Conservation (phyloP, 2,797 vertebrate genomes). For the Poeciliopsis gracilis region DNA sequence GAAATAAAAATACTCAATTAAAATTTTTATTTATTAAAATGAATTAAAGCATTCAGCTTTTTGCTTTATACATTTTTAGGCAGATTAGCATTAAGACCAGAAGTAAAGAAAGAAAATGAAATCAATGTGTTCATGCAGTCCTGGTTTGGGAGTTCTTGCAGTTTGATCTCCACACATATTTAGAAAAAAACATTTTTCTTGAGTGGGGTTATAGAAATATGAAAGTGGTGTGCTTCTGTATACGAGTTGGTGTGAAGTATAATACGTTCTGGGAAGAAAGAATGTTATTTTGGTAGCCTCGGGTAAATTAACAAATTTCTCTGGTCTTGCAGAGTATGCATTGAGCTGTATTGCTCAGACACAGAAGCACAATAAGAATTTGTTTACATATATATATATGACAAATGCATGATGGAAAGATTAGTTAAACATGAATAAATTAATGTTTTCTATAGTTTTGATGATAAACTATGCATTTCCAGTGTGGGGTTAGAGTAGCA, state of each 20-base stretch:
- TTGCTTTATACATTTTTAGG: neutral
- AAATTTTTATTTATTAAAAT: neutral
- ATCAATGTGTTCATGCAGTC: neutral
- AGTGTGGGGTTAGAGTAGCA: constrained; percentile 13
- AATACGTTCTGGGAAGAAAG: neutral
- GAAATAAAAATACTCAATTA: neutral
- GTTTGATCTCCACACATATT: neutral
- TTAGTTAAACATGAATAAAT: neutral
- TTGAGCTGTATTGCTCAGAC: neutral
- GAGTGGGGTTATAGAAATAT: neutral
- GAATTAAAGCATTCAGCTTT: neutral
- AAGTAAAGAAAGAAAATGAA: neutral
- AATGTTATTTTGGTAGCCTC: neutral
- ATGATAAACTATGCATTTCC: neutral
- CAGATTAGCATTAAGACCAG: neutral
- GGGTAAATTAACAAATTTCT: neutral
- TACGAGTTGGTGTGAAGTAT: neutral
- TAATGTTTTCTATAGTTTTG: neutral
- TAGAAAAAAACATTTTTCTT: neutral
- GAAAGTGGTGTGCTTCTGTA: neutral
- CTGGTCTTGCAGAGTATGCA: neutral
- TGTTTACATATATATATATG: neutral
- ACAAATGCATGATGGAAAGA: neutral
- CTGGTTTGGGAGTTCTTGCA: neutral
- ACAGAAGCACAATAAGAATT: neutral